Evolutionary conservation across 1,140 invertebrate genomes (phyloP).

Genomic region (Cherax quadricarinatus): DNA sequence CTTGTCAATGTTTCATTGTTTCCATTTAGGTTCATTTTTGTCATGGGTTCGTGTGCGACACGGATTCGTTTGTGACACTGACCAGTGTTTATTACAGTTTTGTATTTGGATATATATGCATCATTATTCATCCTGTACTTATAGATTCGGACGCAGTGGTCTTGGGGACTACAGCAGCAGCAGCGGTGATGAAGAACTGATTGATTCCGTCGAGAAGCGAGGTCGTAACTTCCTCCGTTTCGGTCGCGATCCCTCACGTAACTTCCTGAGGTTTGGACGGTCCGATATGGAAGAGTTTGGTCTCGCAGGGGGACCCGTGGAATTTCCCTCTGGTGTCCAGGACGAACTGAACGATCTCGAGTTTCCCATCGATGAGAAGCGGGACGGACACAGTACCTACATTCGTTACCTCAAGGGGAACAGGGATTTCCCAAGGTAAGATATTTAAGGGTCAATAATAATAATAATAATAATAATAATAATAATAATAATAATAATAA

Average conservation of each 20-base stretch:
- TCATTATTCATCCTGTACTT: too few relatives aligned
- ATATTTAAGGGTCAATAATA: background rate
- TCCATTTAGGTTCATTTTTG: too few relatives aligned
- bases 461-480: background rate
- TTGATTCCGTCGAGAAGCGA: conserved; percentile 37
- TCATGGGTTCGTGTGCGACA: too few relatives aligned
- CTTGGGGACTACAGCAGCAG: background rate
- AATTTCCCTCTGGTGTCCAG: background rate
- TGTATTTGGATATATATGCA: too few relatives aligned
- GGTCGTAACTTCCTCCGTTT: conserved; percentile 62
- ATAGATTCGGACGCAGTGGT: conserved; percentile 44
- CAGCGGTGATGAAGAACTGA: background rate
- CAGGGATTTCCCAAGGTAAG: conserved; percentile 40
- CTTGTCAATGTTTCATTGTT: too few relatives aligned
- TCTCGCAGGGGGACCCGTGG: background rate
- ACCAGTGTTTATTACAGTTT: too few relatives aligned
- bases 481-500: background rate
- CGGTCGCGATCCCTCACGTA: conserved; percentile 39
- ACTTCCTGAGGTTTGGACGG: conserved; percentile 62
- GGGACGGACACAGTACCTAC: conserved; percentile 24
- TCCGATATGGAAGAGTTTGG: conserved; percentile 17
- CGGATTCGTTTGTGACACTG: too few relatives aligned
- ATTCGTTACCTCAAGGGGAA: conserved; percentile 21
- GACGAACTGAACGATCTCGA: conserved; percentile 3
- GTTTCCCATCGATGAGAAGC: conserved; percentile 24